These are phyloP conservation scores for Strix uralensis DNA, from an alignment of 2,113 vertebrate species.

Conservation along the genomic window DNA sequence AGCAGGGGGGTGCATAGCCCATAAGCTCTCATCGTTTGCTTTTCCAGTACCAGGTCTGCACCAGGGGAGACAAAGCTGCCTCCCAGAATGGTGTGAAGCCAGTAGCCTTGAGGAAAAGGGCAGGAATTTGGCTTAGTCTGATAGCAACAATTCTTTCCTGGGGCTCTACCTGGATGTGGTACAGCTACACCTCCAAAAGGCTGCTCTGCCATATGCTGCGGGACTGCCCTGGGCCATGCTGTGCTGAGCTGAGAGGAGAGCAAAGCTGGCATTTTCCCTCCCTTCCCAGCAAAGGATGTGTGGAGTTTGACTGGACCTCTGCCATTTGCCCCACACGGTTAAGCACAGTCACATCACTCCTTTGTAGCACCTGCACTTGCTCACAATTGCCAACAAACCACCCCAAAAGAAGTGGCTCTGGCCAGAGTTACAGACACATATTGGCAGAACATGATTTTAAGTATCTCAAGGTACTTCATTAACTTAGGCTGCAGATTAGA, in stretches of 20 bases:
- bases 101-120: constrained; percentile 6
- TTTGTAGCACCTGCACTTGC: not conserved
- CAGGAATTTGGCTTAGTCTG: constrained; percentile 8
- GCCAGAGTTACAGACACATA: not conserved
- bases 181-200: constrained; percentile 12
- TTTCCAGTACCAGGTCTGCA: not conserved
- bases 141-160: not conserved
- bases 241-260: not conserved
- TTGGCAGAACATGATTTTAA: not conserved
- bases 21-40: not conserved
- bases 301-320: not conserved
- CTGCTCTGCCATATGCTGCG: constrained; percentile 15
- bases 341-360: not conserved
- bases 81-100: not conserved
- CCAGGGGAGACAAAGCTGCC: not conserved
- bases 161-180: constrained; percentile 41
- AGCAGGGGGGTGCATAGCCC: not conserved
- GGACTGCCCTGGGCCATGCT: not conserved
- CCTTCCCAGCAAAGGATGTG: not conserved
- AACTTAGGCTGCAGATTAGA: not conserved
- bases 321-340: not conserved
- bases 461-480: not conserved
- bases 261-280: not conserved
- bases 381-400: not conserved
- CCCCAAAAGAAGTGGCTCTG: not conserved